A percentile compares a stretch with the other conserved stretches of the same genome.
phyloP scores from a whole-genome alignment of 2,888 invertebrate genomes.

The Ommatoiulus sabulosus region DNA sequence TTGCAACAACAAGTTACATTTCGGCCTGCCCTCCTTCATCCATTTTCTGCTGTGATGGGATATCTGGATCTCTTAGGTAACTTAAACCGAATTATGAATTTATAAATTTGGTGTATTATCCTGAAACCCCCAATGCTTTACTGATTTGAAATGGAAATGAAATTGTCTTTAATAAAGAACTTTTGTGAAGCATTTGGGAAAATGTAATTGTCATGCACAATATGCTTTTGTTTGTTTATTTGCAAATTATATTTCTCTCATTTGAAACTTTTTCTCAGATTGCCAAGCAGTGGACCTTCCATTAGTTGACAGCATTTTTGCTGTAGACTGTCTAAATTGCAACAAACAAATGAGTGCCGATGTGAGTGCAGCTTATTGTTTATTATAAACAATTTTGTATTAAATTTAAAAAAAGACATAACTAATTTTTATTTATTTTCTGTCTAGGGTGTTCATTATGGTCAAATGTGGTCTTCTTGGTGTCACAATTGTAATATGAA shows the following conservation, averaged over 20 bases:
- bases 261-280: constrained; percentile 60
- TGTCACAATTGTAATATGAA: constrained; percentile 68
- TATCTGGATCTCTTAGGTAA: constrained; percentile 65
- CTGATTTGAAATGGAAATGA: no score
- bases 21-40: constrained; percentile 65
- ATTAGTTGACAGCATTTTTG: constrained; percentile 65
- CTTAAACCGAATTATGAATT: background rate
- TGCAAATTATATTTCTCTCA: background rate
- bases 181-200: no score
- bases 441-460: constrained; percentile 66
- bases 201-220: no score
- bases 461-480: constrained; percentile 65
- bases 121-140: background rate
- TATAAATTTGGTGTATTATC: background rate
- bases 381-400: background rate
- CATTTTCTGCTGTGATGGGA: constrained; percentile 65
- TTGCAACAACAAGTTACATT: constrained; percentile 64
- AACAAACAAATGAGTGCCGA: constrained; percentile 65
- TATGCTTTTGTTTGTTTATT: no score
- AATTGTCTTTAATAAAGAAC: no score
- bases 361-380: constrained; percentile 62
- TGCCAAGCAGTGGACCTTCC: constrained; percentile 67
- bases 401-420: constrained; percentile 24
- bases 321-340: constrained; percentile 67
- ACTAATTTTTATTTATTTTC: constrained; percentile 13